Evolutionary conservation across 2,797 vertebrate species (phyloP).

Genomic region (Synanceia verrucosa): DNA sequence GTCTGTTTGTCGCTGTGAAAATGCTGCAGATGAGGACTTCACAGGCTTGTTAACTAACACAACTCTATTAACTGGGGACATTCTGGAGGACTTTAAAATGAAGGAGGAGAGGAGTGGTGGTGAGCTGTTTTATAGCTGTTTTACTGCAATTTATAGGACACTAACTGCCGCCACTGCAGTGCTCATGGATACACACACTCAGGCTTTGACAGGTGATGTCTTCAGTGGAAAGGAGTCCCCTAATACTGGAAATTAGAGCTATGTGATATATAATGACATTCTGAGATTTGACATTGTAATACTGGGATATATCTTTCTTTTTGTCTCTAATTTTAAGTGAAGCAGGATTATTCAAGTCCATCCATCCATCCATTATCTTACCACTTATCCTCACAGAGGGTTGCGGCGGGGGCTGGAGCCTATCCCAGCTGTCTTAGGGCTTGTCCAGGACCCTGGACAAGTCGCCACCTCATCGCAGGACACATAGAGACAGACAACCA

Average conservation of each 20-base stretch:
- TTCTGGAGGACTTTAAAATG: constrained; percentile 39
- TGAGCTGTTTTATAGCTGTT: constrained; percentile 37
- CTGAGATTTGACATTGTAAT: not conserved
- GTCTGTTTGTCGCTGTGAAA: constrained; percentile 41
- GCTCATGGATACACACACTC: constrained; percentile 8
- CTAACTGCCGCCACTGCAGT: constrained; percentile 16
- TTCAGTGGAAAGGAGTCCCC: not conserved
- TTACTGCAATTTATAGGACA: constrained; percentile 53
- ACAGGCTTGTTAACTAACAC: constrained; percentile 63
- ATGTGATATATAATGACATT: not conserved
- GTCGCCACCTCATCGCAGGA: too few relatives aligned
- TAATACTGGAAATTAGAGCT: not conserved
- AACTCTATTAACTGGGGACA: constrained; percentile 60
- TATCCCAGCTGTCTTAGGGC: too few relatives aligned
- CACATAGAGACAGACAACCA: too few relatives aligned
- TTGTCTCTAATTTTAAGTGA: too few relatives aligned
- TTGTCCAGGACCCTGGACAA: too few relatives aligned
- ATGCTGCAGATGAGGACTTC: constrained; percentile 48
- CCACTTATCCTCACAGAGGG: too few relatives aligned
- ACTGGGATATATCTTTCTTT: not conserved
- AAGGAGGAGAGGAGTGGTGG: constrained; percentile 10
- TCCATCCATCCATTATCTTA: too few relatives aligned
- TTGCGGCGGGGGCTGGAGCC: too few relatives aligned
- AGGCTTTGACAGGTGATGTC: constrained; percentile 33
- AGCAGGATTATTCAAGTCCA: too few relatives aligned